A percentile compares a stretch with the other conserved stretches of the same genome.
Evolutionary conservation across 2,797 vertebrate genomes (phyloP).

Genomic region (Schizothorax lantsangensis): DNA sequence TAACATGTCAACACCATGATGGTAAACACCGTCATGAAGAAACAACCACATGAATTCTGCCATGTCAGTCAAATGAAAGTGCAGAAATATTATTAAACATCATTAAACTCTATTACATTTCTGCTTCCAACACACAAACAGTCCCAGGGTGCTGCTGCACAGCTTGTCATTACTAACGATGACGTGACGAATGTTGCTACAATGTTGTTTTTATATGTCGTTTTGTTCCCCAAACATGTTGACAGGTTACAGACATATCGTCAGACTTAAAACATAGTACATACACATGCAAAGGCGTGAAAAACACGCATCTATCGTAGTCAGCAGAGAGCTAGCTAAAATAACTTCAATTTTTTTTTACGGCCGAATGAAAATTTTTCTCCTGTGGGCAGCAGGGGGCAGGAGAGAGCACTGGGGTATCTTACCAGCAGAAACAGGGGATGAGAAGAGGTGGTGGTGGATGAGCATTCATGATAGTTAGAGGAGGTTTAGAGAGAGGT

Average conservation of each 20-base stretch:
- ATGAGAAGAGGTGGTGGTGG: constrained; percentile 49
- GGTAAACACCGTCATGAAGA: constrained; percentile 44
- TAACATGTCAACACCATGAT: constrained; percentile 52
- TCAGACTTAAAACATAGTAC: constrained; percentile 56
- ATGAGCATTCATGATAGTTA: constrained; percentile 33
- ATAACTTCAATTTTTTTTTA: constrained; percentile 56
- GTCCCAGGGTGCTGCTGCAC: constrained; percentile 54
- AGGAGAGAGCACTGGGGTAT: constrained; percentile 61
- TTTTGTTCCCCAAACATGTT: constrained; percentile 49
- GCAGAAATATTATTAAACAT: constrained; percentile 72
- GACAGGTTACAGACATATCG: constrained; percentile 56
- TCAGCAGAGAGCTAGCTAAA: constrained; percentile 73
- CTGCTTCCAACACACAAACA: constrained; percentile 62
- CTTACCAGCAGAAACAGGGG: constrained; percentile 68
- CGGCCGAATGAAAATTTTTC: constrained; percentile 60
- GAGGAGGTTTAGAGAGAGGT: constrained; percentile 48
- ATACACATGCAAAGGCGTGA: constrained; percentile 70
- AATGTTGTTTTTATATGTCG: not conserved
- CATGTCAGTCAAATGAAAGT: constrained; percentile 69
- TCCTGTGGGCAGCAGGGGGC: constrained; percentile 61
- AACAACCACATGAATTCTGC: constrained; percentile 73
- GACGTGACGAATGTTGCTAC: constrained; percentile 24
- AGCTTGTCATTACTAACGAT: constrained; percentile 48
- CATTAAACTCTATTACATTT: constrained; percentile 68
- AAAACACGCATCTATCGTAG: constrained; percentile 62